These are phyloP conservation scores for Acanthurus lineatus DNA, from an alignment of 2,797 vertebrate genomes.

Conservation along the genomic window DNA sequence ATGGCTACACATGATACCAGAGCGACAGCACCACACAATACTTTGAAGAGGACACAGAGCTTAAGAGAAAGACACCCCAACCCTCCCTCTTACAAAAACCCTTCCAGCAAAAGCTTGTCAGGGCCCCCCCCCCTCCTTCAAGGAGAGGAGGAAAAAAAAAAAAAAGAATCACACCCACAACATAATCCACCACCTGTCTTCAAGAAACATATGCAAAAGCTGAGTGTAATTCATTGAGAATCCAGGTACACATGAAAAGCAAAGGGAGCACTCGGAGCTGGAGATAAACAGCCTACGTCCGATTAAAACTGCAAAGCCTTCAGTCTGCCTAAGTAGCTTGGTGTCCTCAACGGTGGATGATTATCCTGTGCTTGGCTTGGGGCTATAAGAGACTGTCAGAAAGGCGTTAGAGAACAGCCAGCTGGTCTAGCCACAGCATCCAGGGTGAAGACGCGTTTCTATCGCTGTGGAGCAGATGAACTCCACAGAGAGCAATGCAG, in stretches of 20 bases:
- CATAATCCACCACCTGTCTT: constrained; percentile 57
- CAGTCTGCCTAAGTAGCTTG: constrained; percentile 75
- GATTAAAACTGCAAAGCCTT: constrained; percentile 76
- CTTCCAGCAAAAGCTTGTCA: constrained; percentile 37
- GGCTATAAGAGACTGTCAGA: constrained; percentile 62
- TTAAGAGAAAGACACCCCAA: constrained; percentile 39
- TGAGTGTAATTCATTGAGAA: constrained; percentile 33
- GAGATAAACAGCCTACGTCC: constrained; percentile 68
- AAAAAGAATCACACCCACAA: constrained; percentile 29
- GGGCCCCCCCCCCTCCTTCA: constrained; percentile 16
- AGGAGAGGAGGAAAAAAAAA: constrained; percentile 7
- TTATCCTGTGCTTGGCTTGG: constrained; percentile 67
- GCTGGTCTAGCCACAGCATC: constrained; percentile 68
- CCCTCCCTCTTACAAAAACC: constrained; percentile 5
- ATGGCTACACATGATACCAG: constrained; percentile 63
- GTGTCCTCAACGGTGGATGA: constrained; percentile 64
- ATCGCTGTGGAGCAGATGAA: constrained; percentile 59
- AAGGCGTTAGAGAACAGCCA: constrained; percentile 68
- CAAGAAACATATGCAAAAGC: constrained; percentile 49
- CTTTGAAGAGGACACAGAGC: constrained; percentile 66
- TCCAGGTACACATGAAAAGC: constrained; percentile 50
- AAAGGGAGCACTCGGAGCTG: constrained; percentile 26
- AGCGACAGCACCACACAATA: constrained; percentile 52
- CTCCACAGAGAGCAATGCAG: constrained; percentile 24
- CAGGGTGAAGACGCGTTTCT: constrained; percentile 60